Evolutionary conservation across 2,113 vertebrate genomes (phyloP).

Genomic region (Erpornis zantholeuca): DNA sequence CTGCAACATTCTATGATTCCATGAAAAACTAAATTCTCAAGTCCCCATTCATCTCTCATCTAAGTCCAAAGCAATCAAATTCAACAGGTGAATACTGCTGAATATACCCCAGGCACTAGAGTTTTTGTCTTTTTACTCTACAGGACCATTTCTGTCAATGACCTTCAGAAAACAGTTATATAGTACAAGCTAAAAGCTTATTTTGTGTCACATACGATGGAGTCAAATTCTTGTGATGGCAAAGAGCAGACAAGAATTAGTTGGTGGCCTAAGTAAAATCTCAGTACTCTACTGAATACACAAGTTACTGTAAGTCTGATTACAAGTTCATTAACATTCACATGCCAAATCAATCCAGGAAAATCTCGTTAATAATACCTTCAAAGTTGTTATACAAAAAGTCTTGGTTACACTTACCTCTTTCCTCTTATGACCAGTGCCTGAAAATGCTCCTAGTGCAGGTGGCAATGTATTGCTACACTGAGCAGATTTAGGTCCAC

Average conservation of each 20-base stretch:
- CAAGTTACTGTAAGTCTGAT: neutral
- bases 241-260: neutral
- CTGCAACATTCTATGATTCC: neutral
- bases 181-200: neutral
- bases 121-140: neutral
- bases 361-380: neutral
- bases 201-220: neutral
- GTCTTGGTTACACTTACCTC: neutral
- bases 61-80: neutral
- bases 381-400: neutral
- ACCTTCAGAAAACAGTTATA: neutral
- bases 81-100: neutral
- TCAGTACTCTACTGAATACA: neutral
- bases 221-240: neutral
- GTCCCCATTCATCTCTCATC: neutral
- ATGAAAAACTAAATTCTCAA: neutral
- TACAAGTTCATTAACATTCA: neutral
- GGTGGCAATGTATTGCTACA: neutral
- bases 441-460: neutral
- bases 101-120: neutral
- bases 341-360: neutral
- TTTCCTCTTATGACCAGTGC: neutral
- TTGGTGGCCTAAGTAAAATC: neutral
- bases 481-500: neutral
- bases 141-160: neutral